A percentile compares a stretch with the other conserved stretches of the same genome.
Evolutionary conservation across 1,140 invertebrate genomes (phyloP).

Genomic region (Onthophagus taurus): DNA sequence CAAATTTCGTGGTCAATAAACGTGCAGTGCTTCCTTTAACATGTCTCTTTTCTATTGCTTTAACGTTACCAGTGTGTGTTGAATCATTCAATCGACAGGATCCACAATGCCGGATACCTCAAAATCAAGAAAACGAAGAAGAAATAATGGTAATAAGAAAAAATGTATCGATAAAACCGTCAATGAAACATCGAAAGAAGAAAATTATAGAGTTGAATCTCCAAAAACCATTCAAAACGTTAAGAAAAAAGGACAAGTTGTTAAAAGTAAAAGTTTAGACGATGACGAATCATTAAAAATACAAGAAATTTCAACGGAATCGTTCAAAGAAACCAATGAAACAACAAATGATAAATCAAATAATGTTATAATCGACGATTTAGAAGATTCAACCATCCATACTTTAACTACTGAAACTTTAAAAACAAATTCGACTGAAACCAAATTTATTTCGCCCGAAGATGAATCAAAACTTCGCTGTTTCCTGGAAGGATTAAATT

Average conservation of each 20-base stretch:
- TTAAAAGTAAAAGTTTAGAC: conserved; percentile 48
- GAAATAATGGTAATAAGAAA: not conserved
- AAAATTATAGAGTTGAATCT: conserved; percentile 39
- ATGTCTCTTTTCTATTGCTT: not conserved
- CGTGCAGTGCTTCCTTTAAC: not conserved
- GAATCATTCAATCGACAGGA: not conserved
- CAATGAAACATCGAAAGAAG: conserved; percentile 5
- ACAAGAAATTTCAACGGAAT: conserved; percentile 40
- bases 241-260: conserved; percentile 22
- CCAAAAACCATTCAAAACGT: conserved; percentile 36
- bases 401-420: conserved; percentile 15
- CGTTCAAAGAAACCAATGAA: conserved; percentile 16
- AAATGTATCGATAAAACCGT: not conserved
- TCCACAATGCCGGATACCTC: not conserved
- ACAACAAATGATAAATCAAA: not conserved
- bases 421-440: conserved; percentile 7
- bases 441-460: conserved; percentile 36
- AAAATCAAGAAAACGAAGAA: not conserved
- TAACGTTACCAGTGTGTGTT: not conserved
- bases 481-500: conserved; percentile 50
- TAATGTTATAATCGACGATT: not conserved
- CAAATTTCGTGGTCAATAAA: no score
- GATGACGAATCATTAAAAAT: conserved; percentile 44
- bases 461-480: conserved; percentile 40
- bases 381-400: not conserved